phyloP scores from a whole-genome alignment of 2,888 invertebrate species.

The Cryptus armator region DNA sequence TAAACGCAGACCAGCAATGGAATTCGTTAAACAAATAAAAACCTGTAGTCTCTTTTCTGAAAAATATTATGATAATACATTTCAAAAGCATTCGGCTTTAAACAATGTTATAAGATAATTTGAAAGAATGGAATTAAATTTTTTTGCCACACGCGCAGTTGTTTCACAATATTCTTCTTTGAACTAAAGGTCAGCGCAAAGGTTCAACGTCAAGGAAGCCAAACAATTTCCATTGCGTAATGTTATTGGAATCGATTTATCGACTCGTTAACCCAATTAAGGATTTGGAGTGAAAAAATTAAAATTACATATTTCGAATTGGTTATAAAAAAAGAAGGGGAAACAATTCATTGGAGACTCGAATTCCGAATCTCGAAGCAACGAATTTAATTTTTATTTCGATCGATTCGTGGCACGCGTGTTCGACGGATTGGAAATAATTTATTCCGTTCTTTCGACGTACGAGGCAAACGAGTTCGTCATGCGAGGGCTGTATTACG shows the following conservation, averaged over 20 bases:
- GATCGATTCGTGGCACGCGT: not conserved
- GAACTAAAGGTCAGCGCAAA: not conserved
- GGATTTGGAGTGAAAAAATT: constrained; percentile 4
- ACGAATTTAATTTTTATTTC: not conserved
- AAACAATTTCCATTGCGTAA: constrained; percentile 55
- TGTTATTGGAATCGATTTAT: constrained; percentile 35
- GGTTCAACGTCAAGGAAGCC: constrained; percentile 49
- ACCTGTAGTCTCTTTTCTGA: not conserved
- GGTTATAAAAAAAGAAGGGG: not conserved
- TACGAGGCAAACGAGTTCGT: not conserved
- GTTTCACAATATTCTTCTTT: not conserved
- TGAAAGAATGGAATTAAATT: not conserved
- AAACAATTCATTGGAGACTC: not conserved
- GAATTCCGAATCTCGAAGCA: not conserved
- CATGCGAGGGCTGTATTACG: not conserved
- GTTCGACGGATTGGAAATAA: constrained; percentile 10
- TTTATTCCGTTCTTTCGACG: constrained; percentile 1
- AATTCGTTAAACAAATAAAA: not conserved
- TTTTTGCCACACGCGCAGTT: not conserved
- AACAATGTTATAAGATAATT: not conserved
- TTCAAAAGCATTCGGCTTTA: too few species aligned
- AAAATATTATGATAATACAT: not conserved
- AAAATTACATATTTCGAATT: not conserved
- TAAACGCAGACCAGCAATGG: not conserved
- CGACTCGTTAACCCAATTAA: constrained; percentile 24